These are phyloP conservation scores for Actinopyga echinites DNA, from an alignment of 53 echinoderm and acorn worm genomes.

Conservation along the genomic window DNA sequence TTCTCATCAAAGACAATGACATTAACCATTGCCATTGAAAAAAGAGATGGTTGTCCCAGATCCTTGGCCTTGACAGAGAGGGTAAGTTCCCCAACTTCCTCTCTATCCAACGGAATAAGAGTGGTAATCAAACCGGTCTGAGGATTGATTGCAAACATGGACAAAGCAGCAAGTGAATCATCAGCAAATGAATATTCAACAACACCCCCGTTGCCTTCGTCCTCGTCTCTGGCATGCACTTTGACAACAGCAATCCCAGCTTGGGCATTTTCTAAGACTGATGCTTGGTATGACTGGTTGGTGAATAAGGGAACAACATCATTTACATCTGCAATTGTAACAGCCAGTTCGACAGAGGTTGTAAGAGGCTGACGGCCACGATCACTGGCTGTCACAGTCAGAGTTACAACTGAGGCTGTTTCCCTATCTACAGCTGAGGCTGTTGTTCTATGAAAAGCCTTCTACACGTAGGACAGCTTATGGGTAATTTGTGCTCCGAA, in stretches of 20 bases:
- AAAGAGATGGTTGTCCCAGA: conserved; percentile 55
- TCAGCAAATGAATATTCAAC: conserved; percentile 66
- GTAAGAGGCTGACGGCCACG: conserved; percentile 63
- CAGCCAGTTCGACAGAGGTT: conserved; percentile 54
- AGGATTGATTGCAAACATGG: conserved; percentile 64
- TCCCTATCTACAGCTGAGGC: conserved; percentile 68
- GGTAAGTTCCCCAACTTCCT: conserved; percentile 53
- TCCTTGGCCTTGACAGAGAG: conserved; percentile 73
- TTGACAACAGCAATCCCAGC: conserved; percentile 47
- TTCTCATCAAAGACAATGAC: conserved; percentile 80
- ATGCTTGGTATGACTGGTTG: conserved; percentile 54
- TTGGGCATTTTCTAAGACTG: conserved; percentile 73
- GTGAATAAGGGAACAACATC: conserved; percentile 81
- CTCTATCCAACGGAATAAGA: conserved; percentile 60
- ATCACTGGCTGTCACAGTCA: conserved; percentile 83
- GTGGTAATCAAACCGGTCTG: conserved; percentile 61
- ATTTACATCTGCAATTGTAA: conserved; percentile 82
- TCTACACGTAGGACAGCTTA: too few relatives aligned
- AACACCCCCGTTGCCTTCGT: conserved; percentile 69
- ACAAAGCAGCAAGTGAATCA: conserved; percentile 47
- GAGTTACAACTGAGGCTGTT: conserved; percentile 59
- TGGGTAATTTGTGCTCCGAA: too few relatives aligned
- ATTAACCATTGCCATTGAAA: conserved; percentile 60
- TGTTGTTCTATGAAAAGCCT: too few relatives aligned
- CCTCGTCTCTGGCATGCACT: conserved; percentile 69